Base-by-base conservation (phyloP, 1,140 invertebrate species). In the Aphaenogaster rudis region DNA sequence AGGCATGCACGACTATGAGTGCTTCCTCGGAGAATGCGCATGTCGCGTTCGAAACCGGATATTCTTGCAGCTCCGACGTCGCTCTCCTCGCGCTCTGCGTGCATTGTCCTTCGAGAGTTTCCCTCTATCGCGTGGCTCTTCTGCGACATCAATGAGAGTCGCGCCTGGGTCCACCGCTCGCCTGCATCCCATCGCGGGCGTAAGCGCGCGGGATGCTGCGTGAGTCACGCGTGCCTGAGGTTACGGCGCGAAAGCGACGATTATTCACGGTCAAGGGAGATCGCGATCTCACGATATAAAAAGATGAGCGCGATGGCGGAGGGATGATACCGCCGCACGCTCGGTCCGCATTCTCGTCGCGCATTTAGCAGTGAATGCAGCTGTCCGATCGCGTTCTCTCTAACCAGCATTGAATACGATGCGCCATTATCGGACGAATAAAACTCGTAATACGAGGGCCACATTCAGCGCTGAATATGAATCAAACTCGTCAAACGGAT, bases 11-110 rank as follows among this genome's bases (percentile, higher is more conserved):
- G 50, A 15, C 54, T 57, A 52, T 91, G 93, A 93, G 93, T 91
- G 74, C 67, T 61, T 39, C 28, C 61, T 87, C 74, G 76, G 84
- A 93, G 93, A 94, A 93, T 93, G 93, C 91, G 54, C 84, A 15
- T 11, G 79, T 88, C 79, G 84, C 92, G 86, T 82, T 91, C 89
- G 92, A 93, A 94, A 94, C 93, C 93, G 93, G 93, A 93, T 94
- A 94, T 92, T 92, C 92, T 91, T 92, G 93, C 88, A 88, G 86
- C 90, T 90, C 69, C 39, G 72, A 45, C 59, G 79, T 63, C 57
- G 81, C 42, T 48, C 64, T 64, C 28, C 36, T 69, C 59, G 64
- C 76, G 77, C 64, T 86, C 77, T 64, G 52, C 79, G 36, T 57
- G 82, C 89, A 84, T 91, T 90, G 89, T 87, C 89, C 81, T 63